A percentile compares a stretch with the other conserved stretches of the same genome.
Evolutionary conservation across 1,140 invertebrate species (phyloP).

Genomic region (Papilio glaucus): DNA sequence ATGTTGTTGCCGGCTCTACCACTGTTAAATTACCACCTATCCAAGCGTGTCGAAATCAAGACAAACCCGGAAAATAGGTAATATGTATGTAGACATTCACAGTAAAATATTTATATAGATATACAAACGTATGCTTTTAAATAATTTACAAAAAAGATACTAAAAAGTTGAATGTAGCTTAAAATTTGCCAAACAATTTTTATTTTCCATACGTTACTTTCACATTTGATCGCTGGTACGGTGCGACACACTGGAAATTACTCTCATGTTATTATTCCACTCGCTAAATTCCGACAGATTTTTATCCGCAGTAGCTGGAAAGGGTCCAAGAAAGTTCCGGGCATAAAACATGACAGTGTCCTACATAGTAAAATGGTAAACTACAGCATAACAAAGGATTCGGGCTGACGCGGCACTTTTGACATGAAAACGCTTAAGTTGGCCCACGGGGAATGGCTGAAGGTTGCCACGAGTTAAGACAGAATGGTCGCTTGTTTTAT

Average conservation of each 20-base stretch:
- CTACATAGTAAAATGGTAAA: conserved; percentile 57
- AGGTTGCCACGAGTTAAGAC: conserved; percentile 37
- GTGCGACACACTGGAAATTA: conserved; percentile 43
- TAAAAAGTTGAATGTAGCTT: neutral
- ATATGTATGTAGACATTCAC: too few relatives aligned
- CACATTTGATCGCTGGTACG: conserved; percentile 38
- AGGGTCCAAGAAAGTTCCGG: conserved; percentile 58
- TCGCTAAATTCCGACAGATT: conserved; percentile 55
- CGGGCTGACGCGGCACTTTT: conserved; percentile 49
- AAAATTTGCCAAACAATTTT: conserved; percentile 36
- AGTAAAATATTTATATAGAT: too few relatives aligned
- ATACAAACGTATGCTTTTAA: too few relatives aligned
- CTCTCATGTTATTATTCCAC: conserved; percentile 49
- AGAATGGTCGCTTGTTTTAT: conserved; percentile 8
- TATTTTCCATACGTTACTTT: conserved; percentile 39
- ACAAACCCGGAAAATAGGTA: too few relatives aligned
- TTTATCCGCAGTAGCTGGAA: conserved; percentile 55
- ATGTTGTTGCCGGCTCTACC: too few relatives aligned
- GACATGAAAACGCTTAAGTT: conserved; percentile 58
- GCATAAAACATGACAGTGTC: conserved; percentile 56
- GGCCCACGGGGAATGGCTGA: conserved; percentile 44
- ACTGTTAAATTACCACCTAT: too few relatives aligned
- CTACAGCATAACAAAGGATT: conserved; percentile 57
- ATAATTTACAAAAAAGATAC: too few relatives aligned
- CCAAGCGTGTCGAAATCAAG: too few relatives aligned